Base-by-base conservation (phyloP, 1,140 invertebrate species). In the Papilio polyxenes region DNA sequence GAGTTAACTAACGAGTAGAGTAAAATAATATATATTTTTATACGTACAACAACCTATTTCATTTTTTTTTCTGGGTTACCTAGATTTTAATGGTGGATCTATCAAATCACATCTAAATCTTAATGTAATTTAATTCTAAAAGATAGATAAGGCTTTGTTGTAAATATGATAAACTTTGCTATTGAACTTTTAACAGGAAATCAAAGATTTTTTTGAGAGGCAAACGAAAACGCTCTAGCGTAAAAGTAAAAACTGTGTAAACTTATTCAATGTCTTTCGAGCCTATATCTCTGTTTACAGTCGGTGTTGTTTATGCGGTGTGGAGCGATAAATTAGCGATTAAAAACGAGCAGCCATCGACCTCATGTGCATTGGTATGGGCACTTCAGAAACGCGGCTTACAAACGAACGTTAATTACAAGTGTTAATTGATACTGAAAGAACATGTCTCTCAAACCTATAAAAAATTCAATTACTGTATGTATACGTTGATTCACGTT, bases 301-400 rank as follows among this genome's bases (percentile, higher is more conserved):
- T 15, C 65, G 65, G 65, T 13, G 31, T 65, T 65, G 62, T 65
- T 65, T 65, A 65, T 65, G 31, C 10, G 49, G 75, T 17, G 48
- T 31, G n/a, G 53, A 49, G 75, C 20, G n/a, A 77, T 77, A 77
- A 77, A 77, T 77, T 77, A 51, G 44, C 49, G 48, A 77, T 77
- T 53, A 77, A 77, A 77, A n/a, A 20, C 75, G 75, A 77, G 48
- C 75, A 7, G 23, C 11, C 75, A 72, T 37, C 31, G 31, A 11
- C 23, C 4, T 15, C 5, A 40, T 72, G 65, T 40, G 65, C 65
- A 40, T 15, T 40, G 65, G 31, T 37, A 72, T 72, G 65, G 65
- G 31, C 31, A 10, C 65, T 13, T 13, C 31, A 37, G 13, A 23
- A 23, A 65, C 59, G n/a, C 59, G 15, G n/a, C 62, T 23, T 23